Conservation (phyloP, 2,888 invertebrate genomes). For the Brassicogethes aeneus region DNA sequence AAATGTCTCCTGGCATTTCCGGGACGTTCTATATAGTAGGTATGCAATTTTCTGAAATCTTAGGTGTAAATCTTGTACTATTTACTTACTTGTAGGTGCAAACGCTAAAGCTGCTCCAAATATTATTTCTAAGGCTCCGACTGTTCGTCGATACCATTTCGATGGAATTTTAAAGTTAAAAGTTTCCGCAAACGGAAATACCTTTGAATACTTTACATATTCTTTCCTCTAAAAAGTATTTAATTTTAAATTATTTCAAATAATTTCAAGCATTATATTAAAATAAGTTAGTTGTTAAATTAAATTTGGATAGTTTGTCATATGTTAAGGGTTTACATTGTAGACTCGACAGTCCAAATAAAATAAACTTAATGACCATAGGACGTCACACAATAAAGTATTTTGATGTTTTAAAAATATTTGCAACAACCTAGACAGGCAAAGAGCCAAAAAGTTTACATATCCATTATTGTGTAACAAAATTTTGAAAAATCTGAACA, state of each 20-base stretch:
- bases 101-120: constrained; percentile 77
- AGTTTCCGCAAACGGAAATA: constrained; percentile 74
- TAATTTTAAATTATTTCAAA: constrained; percentile 6
- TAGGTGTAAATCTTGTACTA: no score
- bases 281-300: no score
- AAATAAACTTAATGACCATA: no score
- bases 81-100: constrained; percentile 69
- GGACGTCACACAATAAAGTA: constrained; percentile 3
- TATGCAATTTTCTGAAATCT: no score
- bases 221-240: constrained; percentile 72
- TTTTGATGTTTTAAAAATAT: constrained; percentile 14
- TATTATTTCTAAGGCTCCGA: constrained; percentile 75
- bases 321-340: no score
- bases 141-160: constrained; percentile 82
- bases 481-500: constrained; percentile 12
- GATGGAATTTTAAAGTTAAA: constrained; percentile 83
- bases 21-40: no score
- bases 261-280: no score
- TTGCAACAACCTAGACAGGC: constrained; percentile 34
- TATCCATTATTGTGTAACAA: constrained; percentile 26
- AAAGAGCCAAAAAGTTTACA: constrained; percentile 35
- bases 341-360: no score
- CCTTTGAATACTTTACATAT: constrained; percentile 93
- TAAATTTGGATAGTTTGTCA: no score
- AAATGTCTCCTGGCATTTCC: no score